Evolutionary conservation across 2,113 vertebrate species (phyloP), one percentile per base, ranked within the genome.

Genomic region (Muscicapa adusta): DNA sequence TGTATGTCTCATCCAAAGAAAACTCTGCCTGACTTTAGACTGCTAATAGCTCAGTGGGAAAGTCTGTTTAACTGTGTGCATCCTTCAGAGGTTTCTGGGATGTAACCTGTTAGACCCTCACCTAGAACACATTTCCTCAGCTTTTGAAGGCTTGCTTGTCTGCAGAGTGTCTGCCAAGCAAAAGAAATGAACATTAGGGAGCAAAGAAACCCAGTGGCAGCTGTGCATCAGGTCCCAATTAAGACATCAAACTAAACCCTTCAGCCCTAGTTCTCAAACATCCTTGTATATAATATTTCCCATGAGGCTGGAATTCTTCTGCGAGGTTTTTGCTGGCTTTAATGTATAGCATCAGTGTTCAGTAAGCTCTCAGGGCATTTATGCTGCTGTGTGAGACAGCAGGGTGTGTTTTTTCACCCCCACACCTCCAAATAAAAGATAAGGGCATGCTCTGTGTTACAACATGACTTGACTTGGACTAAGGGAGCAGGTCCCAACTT

Each of bases 181-280:
- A 94, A 96, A 96, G 94, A 97, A 97, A 96, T 85, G n/a, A 95
- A 92, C 88, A 95, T 86, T 81, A 95, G 83, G 79, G 85, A 95
- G 93, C 50, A 87, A 91, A 95, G 89, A 82, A 96, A 93, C 36
- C 58, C 94, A 95, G 81, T 96, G 94, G 91, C 95, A 97, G 93
- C 91, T 97, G 95, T 95, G 96, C 94, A 94, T 96, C 89, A 93
- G 96, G 85, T 94, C 95, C 75, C 88, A 96, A 96, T 97, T 97
- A 96, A 97, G 94, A 96, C 87, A 96, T 96, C 93, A 95, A 97
- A 96, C 88, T 92, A 89, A 91, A 95, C 76, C 87, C 93, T 95
- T 97, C 89, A 92, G 63, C 79, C 86, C 73, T 89, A 66, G 77
- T 86, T 96, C 93, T 96, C 96, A 96, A 95, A 96, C 94, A 94